Evolutionary conservation across 2,113 vertebrate genomes (phyloP).

Genomic region (Gallinago undulata): DNA sequence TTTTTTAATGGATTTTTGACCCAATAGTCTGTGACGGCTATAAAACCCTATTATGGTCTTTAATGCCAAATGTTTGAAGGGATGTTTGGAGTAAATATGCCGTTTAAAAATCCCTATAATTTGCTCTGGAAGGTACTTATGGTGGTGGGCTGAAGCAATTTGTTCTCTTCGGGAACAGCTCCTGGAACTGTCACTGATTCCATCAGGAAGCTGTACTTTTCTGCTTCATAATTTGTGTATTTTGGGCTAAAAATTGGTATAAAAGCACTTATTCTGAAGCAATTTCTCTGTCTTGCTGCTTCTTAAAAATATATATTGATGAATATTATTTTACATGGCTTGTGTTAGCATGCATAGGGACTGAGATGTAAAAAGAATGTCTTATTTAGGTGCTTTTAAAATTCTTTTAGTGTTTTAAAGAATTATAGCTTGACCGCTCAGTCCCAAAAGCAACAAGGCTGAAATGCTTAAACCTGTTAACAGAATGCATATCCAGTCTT

Average conservation of each 20-base stretch:
- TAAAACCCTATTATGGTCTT: neutral
- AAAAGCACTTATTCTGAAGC: neutral
- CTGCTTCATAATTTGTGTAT: neutral
- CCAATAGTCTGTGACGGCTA: neutral
- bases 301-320: neutral
- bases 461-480: neutral
- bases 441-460: neutral
- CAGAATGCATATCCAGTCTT: neutral
- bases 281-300: neutral
- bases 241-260: neutral
- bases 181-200: neutral
- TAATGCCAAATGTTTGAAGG: constrained; percentile 4
- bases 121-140: neutral
- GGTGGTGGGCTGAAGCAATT: neutral
- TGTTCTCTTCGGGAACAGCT: neutral
- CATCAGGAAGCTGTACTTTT: neutral
- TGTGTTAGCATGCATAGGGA: neutral
- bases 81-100: neutral
- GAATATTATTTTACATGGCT: neutral
- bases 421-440: neutral
- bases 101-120: neutral
- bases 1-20: constrained; percentile 27
- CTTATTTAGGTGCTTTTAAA: neutral
- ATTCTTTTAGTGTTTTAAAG: neutral
- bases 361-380: neutral